A percentile compares a stretch with the other conserved stretches of the same genome.
Evolutionary conservation across 2,888 invertebrate species (phyloP).

Genomic region (Globia sparganii): DNA sequence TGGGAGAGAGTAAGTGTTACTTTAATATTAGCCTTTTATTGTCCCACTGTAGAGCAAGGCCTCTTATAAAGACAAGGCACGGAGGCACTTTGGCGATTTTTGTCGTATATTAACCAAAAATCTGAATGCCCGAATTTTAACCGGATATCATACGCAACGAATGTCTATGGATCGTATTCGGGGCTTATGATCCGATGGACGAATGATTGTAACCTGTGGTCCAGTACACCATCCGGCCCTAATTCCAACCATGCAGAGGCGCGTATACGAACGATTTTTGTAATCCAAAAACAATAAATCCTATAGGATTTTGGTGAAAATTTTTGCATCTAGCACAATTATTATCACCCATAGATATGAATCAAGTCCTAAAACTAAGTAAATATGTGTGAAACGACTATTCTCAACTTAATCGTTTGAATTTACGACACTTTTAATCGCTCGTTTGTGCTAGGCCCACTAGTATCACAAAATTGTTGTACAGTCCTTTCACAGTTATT

Average conservation of each 20-base stretch:
- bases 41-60: background rate
- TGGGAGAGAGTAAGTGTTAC: constrained; percentile 74
- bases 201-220: background rate
- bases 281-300: background rate
- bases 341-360: background rate
- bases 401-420: background rate
- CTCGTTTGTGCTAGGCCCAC: background rate
- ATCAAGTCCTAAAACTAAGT: background rate
- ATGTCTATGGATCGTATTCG: background rate
- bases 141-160: background rate
- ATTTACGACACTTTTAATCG: background rate
- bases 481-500: no score
- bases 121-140: no score
- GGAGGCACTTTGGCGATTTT: background rate
- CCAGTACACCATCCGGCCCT: background rate
- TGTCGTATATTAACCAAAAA: background rate
- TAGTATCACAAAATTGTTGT: background rate
- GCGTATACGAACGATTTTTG: background rate
- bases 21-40: background rate
- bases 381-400: background rate
- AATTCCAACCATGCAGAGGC: background rate
- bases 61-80: background rate
- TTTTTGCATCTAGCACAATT: background rate
- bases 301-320: no score
- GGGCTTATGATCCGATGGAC: background rate